Evolutionary conservation across 2,888 invertebrate species (phyloP), one percentile per base, ranked within the genome.

Genomic region (Ophioninae sp.): DNA sequence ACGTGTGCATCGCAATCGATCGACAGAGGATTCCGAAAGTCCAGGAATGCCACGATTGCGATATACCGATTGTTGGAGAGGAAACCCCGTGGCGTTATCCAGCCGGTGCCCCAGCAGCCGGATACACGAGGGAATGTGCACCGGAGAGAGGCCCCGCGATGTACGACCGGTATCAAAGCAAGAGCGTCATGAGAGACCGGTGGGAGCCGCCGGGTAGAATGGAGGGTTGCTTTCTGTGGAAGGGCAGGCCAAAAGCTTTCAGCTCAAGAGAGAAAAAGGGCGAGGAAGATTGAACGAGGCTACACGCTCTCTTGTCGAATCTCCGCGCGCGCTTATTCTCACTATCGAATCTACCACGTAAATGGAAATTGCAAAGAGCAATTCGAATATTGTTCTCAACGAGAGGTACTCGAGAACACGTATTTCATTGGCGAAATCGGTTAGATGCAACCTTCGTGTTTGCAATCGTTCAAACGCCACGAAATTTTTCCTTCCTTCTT

Each of bases 351-450:
- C n/a, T 44, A 37, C 50, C 21, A 41, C 23, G 21, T 44, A 64
- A 77, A 74, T 80, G 76, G 62, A 68, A 79, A 79, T 77, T 62
- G 72, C 17, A 44, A 79, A 72, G 80, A 82, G 69, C 65, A 82
- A 85, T 81, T 56, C 67, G 72, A 85, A 85, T 84, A 84, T 85
- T 82, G 80, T 85, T 85, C 72, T 80, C 30, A 61, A 68, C 61
- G 62, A 64, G 65, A 39, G 64, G 56, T 20, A 80, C 73, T 76
- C 37, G 65, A 64, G 69, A 50, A 44, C 39, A 30, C 59, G 50
- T 61, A 13, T 57, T 20, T 72, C 69, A 76, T 73, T 68, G 72
- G 74, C 23, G 7, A 30, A 30, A 70, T 57, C 17, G 17, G 30
- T 20, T 37, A 68, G 21, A 17, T 20, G 7, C 20, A 21, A 20